A percentile compares a stretch with the other conserved stretches of the same genome.
phyloP scores from a whole-genome alignment of 2,888 invertebrate genomes.

The Kryphioiulus occultus region DNA sequence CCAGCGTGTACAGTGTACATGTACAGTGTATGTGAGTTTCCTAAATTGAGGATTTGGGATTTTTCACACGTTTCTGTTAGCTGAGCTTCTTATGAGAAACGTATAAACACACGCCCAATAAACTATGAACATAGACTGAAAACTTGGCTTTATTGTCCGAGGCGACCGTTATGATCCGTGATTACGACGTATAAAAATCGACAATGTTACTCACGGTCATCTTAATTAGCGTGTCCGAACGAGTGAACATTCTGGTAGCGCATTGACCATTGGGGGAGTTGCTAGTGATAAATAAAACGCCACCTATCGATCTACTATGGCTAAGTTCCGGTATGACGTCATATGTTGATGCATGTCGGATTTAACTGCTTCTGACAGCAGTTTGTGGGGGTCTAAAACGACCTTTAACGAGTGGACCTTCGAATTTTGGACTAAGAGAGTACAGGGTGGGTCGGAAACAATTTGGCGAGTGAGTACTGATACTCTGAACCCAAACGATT shows the following conservation, averaged over 20 bases:
- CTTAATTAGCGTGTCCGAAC: neutral
- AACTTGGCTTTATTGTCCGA: neutral
- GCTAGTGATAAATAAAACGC: no score
- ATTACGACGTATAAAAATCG: neutral
- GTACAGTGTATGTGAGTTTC: no score
- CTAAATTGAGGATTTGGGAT: neutral
- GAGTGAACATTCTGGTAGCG: no score
- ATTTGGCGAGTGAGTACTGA: no score
- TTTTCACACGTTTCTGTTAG: neutral
- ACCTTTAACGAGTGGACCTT: no score
- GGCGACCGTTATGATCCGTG: neutral
- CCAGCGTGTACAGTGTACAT: no score
- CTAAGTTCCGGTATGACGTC: no score
- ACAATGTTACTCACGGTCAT: neutral
- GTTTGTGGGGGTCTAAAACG: neutral
- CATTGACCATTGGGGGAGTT: no score
- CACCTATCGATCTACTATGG: neutral
- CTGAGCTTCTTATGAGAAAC: neutral
- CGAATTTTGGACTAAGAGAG: no score
- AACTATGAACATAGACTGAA: neutral
- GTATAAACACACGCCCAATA: slow-evolving; percentile 5
- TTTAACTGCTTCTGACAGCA: neutral
- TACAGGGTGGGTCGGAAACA: no score
- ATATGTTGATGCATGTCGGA: no score
- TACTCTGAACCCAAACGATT: no score